Base-by-base conservation (phyloP, 2,888 invertebrate species). In the Diarsia brunnea region DNA sequence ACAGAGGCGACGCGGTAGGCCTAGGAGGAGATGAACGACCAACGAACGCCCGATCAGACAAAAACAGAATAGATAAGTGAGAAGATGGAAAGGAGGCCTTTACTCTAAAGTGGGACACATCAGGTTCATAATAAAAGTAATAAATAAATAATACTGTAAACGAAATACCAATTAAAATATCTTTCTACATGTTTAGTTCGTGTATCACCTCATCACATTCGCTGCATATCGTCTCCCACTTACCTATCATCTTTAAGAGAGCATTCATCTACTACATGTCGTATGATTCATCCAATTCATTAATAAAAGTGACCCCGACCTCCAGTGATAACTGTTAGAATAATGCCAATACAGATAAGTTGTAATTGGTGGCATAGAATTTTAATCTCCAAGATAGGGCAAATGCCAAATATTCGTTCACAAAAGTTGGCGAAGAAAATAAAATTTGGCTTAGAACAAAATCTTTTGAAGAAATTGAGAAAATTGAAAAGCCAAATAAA, bases 291-390 rank as follows among this genome's bases (percentile, higher is more conserved):
- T 72, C 31, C 10, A 67, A 58, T 73, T 72, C 27, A 73, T 75
- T 79, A 68, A 70, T 55, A 60, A 72, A 72, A 75, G 67, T 82
- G 75, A 79, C 75, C 67, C 38, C 65, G 84, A 75, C 75, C 75
- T 21, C 27, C 45, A 19, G 21, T 45, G 81, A 73, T 75, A 79
- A 55, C 70, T 60, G n/a, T 47, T 61, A 79, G 10, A 53, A 61
- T 60, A 72, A 60, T 65, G 55, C 38, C 55, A 60, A 53, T 77
- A 68, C 47, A 55, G 68, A 72, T 74, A 74, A 72, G n/a, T 31
- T 63, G 21, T 69, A 69, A 69, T 58, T 65, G 19, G 61, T 49
- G 11, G 61, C 45, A 63, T 58, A 81, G 2, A 69, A 27, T 63
- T 49, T 61, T 76, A 31, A 66, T 74, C 68, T 51, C 12, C n/a